Base-by-base conservation (phyloP, 2,797 vertebrate species). In the Brachyalestes nurse region DNA sequence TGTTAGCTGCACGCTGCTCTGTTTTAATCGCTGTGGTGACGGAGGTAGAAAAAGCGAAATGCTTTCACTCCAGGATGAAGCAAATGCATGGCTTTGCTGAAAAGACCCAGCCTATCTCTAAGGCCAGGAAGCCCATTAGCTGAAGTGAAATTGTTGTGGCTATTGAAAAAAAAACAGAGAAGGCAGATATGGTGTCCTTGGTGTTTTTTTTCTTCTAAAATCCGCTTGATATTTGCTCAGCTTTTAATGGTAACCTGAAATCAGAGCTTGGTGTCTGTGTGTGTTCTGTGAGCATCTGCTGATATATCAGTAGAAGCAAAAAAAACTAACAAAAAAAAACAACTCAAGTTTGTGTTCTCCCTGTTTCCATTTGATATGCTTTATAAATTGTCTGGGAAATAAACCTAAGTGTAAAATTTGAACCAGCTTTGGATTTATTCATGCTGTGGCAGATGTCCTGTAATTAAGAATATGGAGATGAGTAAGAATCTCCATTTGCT, bases 361-460 rank as follows among this genome's bases (percentile, higher is more conserved):
- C 25, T 77, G 55, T 13, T 81, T 77, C 66, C 57, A 61, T 72
- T 74, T 80, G 42, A 25, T 21, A 73, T 57, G 78, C 38, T 81
- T 70, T 5, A 1, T 57, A 66, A 6, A 57, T 16, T 74, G 40
- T 79, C 66, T 81, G 70, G 65, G 66, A 78, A 85, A 83, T 87
- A 83, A 87, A 87, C 73, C 76, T 80, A 64, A 80, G 65, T 72
- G 62, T 23, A 57, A 77, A 62, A 75, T 75, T 53, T 79, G 62
- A 79, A 73, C 19, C 53, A 80, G 69, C 65, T 73, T 66, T 74
- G 77, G 49, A 77, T 82, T 82, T 77, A 45, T 76, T 85, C 53
- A 19, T 79, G 72, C 49, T 47, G 60, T 77, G 70, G 23, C 21
- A 72, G 53, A 62, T 70, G 70, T 77, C 57, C 16, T 42, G 51